These are phyloP conservation scores for Sparidentex hasta DNA, from an alignment of 2,797 vertebrate genomes.

Conservation along the genomic window DNA sequence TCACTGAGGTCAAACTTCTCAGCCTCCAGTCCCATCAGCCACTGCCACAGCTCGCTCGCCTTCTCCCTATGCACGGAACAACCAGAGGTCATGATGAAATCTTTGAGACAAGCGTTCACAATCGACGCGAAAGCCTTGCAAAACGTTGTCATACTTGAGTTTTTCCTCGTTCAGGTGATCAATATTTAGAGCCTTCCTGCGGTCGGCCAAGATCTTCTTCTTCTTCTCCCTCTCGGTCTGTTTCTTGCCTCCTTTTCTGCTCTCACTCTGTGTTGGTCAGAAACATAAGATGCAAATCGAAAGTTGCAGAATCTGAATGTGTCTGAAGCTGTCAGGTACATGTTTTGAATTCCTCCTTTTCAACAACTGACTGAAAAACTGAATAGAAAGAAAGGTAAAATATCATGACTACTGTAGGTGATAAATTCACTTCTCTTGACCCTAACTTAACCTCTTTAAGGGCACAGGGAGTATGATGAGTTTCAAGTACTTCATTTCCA, in stretches of 20 bases:
- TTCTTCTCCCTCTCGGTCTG: constrained; percentile 98
- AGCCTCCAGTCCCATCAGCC: constrained; percentile 86
- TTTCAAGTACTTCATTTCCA: not conserved
- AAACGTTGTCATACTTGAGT: constrained; percentile 78
- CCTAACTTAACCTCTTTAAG: no score
- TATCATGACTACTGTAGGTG: not conserved
- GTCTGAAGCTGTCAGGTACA: not conserved
- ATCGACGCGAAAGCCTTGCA: not conserved
- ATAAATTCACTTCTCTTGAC: not conserved
- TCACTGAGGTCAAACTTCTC: constrained; percentile 88
- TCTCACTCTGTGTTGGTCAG: constrained; percentile 71
- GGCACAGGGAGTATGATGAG: no score
- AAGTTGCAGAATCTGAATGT: not conserved
- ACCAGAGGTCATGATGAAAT: not conserved
- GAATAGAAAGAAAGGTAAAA: not conserved
- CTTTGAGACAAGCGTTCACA: not conserved
- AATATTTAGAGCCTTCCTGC: constrained; percentile 91
- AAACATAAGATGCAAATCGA: not conserved
- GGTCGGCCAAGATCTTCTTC: constrained; percentile 97
- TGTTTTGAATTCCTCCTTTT: not conserved
- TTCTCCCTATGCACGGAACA: constrained; percentile 82
- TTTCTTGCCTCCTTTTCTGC: constrained; percentile 92
- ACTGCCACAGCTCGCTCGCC: constrained; percentile 86
- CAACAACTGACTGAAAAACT: not conserved
- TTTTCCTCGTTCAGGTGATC: constrained; percentile 88